Base-by-base conservation (phyloP, 2,113 vertebrate species). In the Megaleporinus macrocephalus region DNA sequence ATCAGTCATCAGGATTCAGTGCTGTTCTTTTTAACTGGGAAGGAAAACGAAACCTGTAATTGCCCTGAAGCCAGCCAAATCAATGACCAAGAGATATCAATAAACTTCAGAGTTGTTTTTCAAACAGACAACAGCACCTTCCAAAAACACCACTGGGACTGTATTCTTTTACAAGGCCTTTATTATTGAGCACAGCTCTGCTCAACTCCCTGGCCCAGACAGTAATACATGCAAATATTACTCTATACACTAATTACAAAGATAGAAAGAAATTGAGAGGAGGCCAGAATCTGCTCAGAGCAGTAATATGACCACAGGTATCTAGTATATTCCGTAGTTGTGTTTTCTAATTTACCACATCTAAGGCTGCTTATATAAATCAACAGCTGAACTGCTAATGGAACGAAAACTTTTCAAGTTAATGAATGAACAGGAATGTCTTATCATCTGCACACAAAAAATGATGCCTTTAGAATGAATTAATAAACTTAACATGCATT, bases 1-100 rank as follows among this genome's bases (percentile, higher is more conserved):
- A 71, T 70, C 76, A 41, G 59, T 68, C 78, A 20, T 73, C 83
- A 29, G 16, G 57, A 81, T 76, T 77, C 66, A 72, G 51, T 33
- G 27, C 65, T 71, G 16, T 68, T 84, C 73, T 65, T 59, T 77
- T 76, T 44, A 62, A 62, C 16, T 22, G 4, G 18, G 72, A 27
- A 61, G n/a, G 62, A 33, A 82, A 86, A 62, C 3, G 2, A 82
- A 87, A 69, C 30, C 29, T 20, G n/a, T 81, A 69, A 78, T 78
- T 68, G 79, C 78, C 74, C 69, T 57, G 81, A 57, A 72, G 59
- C 55, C 51, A 63, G 41, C 30, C 5, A 47, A 75, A 83, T 85
- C 84, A 81, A 85, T 75, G 69, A 49, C 41, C 44, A 70, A 87
- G 70, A 82, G 83, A 77, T 83, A 70, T 79, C 83, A 83, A 88